phyloP scores from a whole-genome alignment of 2,888 invertebrate species.

The Dione juno region DNA sequence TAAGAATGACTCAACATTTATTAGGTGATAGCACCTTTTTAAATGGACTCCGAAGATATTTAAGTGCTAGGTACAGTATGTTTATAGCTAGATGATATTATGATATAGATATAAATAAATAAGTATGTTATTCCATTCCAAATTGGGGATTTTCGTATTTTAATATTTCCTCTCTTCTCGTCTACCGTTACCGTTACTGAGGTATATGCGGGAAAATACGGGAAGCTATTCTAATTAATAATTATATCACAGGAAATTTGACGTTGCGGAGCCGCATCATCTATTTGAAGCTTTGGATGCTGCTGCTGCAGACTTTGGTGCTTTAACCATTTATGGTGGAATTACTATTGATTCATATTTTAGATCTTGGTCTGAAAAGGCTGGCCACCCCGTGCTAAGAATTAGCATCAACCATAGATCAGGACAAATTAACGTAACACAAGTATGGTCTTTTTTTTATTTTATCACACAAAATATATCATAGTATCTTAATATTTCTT shows the following conservation, averaged over 20 bases:
- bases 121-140: too few relatives aligned
- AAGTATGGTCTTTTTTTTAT: constrained; percentile 58
- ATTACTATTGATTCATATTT: constrained; percentile 76
- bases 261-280: constrained; percentile 76
- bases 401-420: constrained; percentile 72
- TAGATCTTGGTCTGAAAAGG: constrained; percentile 84
- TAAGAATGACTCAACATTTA: constrained; percentile 87
- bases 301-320: constrained; percentile 59
- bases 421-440: constrained; percentile 65
- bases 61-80: constrained; percentile 70
- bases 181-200: too few relatives aligned
- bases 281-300: constrained; percentile 78
- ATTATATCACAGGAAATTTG: constrained; percentile 56
- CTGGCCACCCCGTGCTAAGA: constrained; percentile 84
- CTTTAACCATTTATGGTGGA: constrained; percentile 60
- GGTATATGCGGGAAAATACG: too few relatives aligned
- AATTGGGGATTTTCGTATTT: too few relatives aligned
- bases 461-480: not conserved
- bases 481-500: too few relatives aligned
- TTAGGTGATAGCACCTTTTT: constrained; percentile 81
- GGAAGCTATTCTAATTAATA: not conserved
- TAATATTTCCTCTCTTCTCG: too few relatives aligned
- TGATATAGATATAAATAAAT: too few relatives aligned
- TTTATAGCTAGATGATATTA: not conserved
- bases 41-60: constrained; percentile 80